Evolutionary conservation across 2,888 invertebrate species (phyloP).

Genomic region (Timandra comae): DNA sequence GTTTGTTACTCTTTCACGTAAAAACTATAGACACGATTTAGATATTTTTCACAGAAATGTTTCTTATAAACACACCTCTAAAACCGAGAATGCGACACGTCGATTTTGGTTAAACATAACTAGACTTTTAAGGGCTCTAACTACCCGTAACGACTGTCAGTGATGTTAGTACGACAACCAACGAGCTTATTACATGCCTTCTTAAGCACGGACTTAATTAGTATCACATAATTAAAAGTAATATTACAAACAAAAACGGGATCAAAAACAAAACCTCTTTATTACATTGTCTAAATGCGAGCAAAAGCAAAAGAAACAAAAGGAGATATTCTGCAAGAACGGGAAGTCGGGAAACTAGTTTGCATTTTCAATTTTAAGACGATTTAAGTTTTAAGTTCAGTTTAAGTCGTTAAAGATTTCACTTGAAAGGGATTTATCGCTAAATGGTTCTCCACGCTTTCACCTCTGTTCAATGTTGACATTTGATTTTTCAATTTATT

Average conservation of each 20-base stretch:
- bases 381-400: constrained; percentile 63
- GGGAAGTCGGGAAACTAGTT: constrained; percentile 50
- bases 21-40: too few species aligned
- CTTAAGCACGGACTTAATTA: too few species aligned
- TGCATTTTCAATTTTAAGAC: constrained; percentile 69
- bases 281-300: constrained; percentile 15
- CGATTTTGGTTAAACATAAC: too few species aligned
- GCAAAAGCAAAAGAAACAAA: constrained; percentile 36
- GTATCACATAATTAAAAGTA: too few species aligned
- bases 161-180: too few species aligned
- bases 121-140: too few species aligned
- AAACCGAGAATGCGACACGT: too few species aligned
- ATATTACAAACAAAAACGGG: constrained; percentile 4
- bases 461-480: constrained; percentile 17
- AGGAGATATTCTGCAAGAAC: constrained; percentile 29
- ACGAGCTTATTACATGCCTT: too few species aligned
- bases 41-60: too few species aligned
- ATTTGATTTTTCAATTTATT: constrained; percentile 16
- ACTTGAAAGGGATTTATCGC: constrained; percentile 45
- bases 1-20: not conserved
- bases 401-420: constrained; percentile 52
- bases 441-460: constrained; percentile 35
- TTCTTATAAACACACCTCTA: too few species aligned
- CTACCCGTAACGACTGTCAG: too few species aligned
- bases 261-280: not conserved